A percentile compares a stretch with the other conserved stretches of the same genome.
phyloP scores from a whole-genome alignment of 2,113 vertebrate species.

The Chamaea fasciata region DNA sequence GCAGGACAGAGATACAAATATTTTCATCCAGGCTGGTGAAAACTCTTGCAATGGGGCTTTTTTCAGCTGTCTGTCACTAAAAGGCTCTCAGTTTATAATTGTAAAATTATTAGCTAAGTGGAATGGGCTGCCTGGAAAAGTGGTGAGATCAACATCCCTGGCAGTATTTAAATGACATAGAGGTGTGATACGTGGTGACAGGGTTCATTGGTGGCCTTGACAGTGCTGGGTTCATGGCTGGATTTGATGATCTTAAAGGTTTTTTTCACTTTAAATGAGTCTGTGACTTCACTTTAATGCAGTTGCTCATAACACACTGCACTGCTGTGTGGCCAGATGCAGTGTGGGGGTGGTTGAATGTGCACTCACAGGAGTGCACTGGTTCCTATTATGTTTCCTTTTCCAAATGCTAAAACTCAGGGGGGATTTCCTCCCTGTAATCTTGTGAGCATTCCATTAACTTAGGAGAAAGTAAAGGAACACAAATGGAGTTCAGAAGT shows the following conservation, averaged over 20 bases:
- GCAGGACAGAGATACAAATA: background rate
- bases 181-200: background rate
- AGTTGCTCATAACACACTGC: background rate
- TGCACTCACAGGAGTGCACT: background rate
- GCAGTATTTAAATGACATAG: background rate
- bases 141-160: background rate
- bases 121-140: background rate
- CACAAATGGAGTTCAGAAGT: background rate
- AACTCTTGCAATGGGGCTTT: background rate
- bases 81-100: background rate
- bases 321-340: background rate
- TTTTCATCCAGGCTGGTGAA: background rate
- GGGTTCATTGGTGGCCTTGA: background rate
- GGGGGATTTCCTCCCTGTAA: fast-evolving
- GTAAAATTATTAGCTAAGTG: background rate
- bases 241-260: background rate
- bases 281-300: background rate
- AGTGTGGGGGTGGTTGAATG: fast-evolving
- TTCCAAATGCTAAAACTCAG: background rate
- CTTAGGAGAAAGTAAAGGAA: background rate
- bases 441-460: background rate
- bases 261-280: background rate
- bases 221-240: background rate
- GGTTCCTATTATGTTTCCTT: background rate
- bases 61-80: background rate